Evolutionary conservation across 2,888 invertebrate species (phyloP).

Genomic region (Chaetogeoica ovagalla): DNA sequence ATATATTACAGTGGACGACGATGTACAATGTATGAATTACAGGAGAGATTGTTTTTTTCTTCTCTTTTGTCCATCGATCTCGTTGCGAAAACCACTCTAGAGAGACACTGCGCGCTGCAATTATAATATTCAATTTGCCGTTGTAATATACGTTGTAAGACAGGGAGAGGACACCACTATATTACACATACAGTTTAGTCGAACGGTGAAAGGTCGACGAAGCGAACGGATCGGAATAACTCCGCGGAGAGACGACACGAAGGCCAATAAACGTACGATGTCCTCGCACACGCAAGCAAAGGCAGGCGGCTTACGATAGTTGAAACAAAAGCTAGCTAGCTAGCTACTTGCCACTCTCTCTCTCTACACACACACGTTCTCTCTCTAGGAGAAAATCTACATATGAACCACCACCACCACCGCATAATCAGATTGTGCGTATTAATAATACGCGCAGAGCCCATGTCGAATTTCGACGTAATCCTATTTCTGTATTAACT

Average conservation of each 20-base stretch:
- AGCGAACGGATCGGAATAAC: background rate
- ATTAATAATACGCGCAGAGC: background rate
- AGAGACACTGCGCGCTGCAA: no score
- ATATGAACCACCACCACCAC: conserved; percentile 27
- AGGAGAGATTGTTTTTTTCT: no score
- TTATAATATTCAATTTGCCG: no score
- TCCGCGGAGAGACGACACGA: conserved; percentile 1
- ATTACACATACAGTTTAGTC: no score
- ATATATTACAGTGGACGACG: no score
- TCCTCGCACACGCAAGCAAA: conserved; percentile 21
- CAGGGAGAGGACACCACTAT: no score
- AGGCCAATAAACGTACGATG: conserved; percentile 35
- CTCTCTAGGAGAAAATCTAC: conserved; percentile 30
- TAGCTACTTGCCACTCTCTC: background rate
- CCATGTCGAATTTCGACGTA: conserved; percentile 46
- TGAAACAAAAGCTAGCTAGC: conserved; percentile 39
- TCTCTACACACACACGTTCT: conserved; percentile 14
- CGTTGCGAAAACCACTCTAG: no score
- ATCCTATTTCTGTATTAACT: conserved; percentile 52
- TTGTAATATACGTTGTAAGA: no score
- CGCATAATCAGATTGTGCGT: conserved; percentile 18
- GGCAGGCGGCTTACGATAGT: conserved; percentile 26
- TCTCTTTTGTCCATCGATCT: no score
- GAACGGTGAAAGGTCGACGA: background rate
- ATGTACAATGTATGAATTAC: no score